A percentile compares a stretch with the other conserved stretches of the same genome.
phyloP scores from a whole-genome alignment of 2,888 invertebrate species.

The Podabrus alpinus region DNA sequence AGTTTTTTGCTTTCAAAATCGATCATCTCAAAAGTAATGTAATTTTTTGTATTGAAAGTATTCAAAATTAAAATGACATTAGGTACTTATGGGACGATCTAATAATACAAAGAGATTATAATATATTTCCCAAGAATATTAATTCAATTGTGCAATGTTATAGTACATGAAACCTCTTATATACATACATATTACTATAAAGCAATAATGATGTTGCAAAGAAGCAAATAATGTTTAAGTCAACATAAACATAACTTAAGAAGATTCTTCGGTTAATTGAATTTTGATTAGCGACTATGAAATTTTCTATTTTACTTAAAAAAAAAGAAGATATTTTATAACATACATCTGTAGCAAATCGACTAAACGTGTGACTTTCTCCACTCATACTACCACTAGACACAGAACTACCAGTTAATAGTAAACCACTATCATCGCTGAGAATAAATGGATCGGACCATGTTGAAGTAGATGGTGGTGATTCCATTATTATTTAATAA shows the following conservation, averaged over 20 bases:
- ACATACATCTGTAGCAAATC: conserved; percentile 69
- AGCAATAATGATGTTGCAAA: not conserved
- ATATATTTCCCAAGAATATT: not conserved
- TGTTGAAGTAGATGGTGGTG: conserved; percentile 75
- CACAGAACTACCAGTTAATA: conserved; percentile 73
- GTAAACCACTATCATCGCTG: conserved; percentile 76
- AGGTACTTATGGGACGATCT: no score
- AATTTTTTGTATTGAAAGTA: not conserved
- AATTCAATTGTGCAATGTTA: not conserved
- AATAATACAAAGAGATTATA: not conserved
- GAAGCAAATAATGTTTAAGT: not conserved
- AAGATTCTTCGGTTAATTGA: not conserved
- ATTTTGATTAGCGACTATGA: not conserved
- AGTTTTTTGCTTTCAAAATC: not conserved
- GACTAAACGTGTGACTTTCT: conserved; percentile 70
- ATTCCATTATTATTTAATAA: conserved; percentile 64
- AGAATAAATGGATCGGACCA: conserved; percentile 74
- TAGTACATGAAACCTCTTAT: not conserved
- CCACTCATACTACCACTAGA: conserved; percentile 74
- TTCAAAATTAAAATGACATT: not conserved
- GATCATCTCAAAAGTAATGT: no score
- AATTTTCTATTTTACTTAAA: not conserved
- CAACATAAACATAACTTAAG: not conserved
- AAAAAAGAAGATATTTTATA: not conserved
- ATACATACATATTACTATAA: not conserved